Evolutionary conservation across 2,797 vertebrate genomes (phyloP), one percentile per base, ranked within the genome.

Genomic region (Neostethus bicornis): DNA sequence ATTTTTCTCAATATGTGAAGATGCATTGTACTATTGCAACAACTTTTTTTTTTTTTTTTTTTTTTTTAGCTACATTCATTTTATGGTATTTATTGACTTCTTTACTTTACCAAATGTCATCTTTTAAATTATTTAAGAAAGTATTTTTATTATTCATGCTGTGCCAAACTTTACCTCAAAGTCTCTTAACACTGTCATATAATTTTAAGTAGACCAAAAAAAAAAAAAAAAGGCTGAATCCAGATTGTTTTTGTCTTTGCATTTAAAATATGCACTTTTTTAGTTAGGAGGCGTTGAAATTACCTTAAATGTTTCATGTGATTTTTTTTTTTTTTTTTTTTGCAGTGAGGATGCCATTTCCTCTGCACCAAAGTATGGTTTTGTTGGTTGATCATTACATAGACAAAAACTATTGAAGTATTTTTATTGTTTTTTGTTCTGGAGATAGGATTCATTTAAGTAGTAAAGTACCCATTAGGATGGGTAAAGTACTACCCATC

Each of bases 291-390:
- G n/a, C n/a, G n/a, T n/a, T n/a, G n/a, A n/a, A n/a, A n/a, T n/a
- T n/a, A n/a, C n/a, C n/a, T n/a, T n/a, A n/a, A n/a, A n/a, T n/a
- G n/a, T n/a, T n/a, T n/a, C n/a, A n/a, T n/a, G n/a, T n/a, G n/a
- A n/a, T n/a, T n/a, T n/a, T n/a, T n/a, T n/a, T n/a, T n/a, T n/a
- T n/a, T n/a, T n/a, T n/a, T n/a, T 61, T 25, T 46, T 42, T n/a
- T 14, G 31, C 41, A 24, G 32, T 19, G 60, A 70, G 25, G 24
- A 57, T 48, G 35, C 59, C 32, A 45, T 51, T 16, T 20, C 14
- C 2, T 34, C 23, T 49, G 13, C 7, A 5, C 51, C 12, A n/a
- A 21, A 31, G 9, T 14, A 19, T 25, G 48, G 32, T 51, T 53
- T 7, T 43, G 32, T 58, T 42, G 32, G 20, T 37, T 42, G 13